Evolutionary conservation across 2,888 invertebrate species (phyloP).

Genomic region (Agrochola circellaris): DNA sequence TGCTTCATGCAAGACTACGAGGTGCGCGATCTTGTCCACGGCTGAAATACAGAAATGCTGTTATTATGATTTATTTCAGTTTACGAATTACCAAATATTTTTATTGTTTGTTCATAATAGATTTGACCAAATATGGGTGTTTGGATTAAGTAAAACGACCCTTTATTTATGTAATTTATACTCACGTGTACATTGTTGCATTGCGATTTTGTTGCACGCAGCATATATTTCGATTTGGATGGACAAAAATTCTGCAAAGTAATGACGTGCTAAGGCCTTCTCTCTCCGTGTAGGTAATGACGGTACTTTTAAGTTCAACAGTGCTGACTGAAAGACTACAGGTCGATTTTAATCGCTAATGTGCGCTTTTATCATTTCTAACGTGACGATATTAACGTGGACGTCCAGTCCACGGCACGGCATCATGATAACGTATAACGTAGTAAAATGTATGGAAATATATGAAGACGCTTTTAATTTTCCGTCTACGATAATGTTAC

Average conservation of each 20-base stretch:
- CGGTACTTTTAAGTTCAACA: constrained; percentile 9
- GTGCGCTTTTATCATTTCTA: not conserved
- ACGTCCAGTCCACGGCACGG: not conserved
- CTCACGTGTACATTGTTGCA: constrained; percentile 31
- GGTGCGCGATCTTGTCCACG: constrained; percentile 24
- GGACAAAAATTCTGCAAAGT: constrained; percentile 35
- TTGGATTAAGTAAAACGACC: not conserved
- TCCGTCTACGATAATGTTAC: not conserved
- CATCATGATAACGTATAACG: not conserved
- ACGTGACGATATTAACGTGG: not conserved
- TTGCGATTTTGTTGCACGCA: constrained; percentile 34
- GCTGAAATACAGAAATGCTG: constrained; percentile 10
- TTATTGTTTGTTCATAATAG: not conserved
- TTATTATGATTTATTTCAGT: too few species aligned
- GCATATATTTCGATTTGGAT: constrained; percentile 41
- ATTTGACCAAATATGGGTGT: not conserved
- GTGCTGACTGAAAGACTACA: constrained; percentile 10
- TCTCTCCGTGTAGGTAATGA: constrained; percentile 10
- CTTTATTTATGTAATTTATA: not conserved
- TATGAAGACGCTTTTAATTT: not conserved
- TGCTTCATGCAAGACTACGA: not conserved
- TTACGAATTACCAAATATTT: not conserved
- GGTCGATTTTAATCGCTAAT: not conserved
- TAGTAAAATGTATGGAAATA: not conserved
- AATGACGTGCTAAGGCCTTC: not conserved